Base-by-base conservation (phyloP, 2,113 vertebrate species). In the Pardalotus punctatus region DNA sequence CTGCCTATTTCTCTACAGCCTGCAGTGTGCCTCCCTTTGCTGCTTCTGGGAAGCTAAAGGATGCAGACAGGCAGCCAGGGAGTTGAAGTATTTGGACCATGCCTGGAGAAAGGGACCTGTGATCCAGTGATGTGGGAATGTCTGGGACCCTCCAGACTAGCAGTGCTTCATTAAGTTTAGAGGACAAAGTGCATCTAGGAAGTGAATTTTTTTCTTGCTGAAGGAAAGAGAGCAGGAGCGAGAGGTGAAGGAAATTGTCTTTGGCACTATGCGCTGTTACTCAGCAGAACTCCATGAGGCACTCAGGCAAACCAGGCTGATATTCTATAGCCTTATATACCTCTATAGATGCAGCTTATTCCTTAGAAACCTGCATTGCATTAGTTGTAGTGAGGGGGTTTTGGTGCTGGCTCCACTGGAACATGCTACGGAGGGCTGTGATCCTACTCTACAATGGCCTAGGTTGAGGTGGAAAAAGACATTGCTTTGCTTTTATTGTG, bases 311-410 rank as follows among this genome's bases (percentile, higher is more conserved):
- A 50, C 21, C 22, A 50, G 14, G 23, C 57, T 87, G 51, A 43
- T 54, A 15, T 2, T 83, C 31, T 60, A 3, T 65, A 90, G 14
- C 10, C 6, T 56, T 36, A 5, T 22, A 16, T 28, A 6, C 14
- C 54, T 53, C 6, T 1, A 2, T 4, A 48, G 54, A 31, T 40
- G 23, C 10, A 81, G 65, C 27, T 72, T 2, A 0, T 90, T 80
- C 42, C 42, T 72, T 73, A 47, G 36, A 67, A 70, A 67, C 9
- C 7, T 51, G 3, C 3, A 3, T 51, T 76, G 8, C 23, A 36
- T 3, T 36, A 12, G 19, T 14, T 9, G 5, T 40, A 4, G 20
- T 27, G 47, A 8, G 42, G 1, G 1, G 14, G 9, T 1, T 14
- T 29, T 53, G 47, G 43, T 70, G 38, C 42, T 38, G 6, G 8